These are phyloP conservation scores for Capitella teleta DNA, from an alignment of 1,140 invertebrate genomes.

Conservation along the genomic window DNA sequence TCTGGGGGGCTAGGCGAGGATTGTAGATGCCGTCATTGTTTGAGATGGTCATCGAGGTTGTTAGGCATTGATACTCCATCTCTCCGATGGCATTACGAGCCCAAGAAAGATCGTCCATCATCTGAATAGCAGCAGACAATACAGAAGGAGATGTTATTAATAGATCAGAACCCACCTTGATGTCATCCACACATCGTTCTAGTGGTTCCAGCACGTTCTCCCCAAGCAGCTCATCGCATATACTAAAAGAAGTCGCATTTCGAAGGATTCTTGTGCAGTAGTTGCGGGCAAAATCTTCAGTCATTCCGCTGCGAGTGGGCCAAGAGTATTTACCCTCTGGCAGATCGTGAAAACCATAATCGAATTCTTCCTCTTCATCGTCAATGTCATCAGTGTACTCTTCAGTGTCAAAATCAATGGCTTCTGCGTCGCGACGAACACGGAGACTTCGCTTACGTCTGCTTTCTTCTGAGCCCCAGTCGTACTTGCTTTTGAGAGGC, in stretches of 20 bases:
- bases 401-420: background rate
- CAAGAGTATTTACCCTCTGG: background rate
- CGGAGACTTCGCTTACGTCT: background rate
- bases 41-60: background rate
- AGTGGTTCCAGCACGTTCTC: background rate
- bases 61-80: slow-evolving; percentile 2
- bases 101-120: slow-evolving; percentile 1
- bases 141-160: background rate
- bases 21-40: background rate
- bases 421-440: background rate
- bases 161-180: slow-evolving; percentile 1
- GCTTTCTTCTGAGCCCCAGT: background rate
- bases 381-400: slow-evolving; percentile 1
- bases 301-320: slow-evolving; percentile 5
- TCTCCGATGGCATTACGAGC: background rate
- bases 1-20: background rate
- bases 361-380: slow-evolving; percentile 1
- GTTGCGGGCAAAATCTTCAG: background rate
- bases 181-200: background rate
- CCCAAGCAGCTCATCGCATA: background rate
- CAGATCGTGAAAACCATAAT: background rate
- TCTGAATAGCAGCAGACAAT: background rate
- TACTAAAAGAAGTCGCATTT: background rate
- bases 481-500: background rate
- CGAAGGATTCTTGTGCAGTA: background rate